Percentiles rank a stretch among this genome's conserved stretches.
These are phyloP conservation scores for Azemiops feae DNA, from an alignment of 2,113 vertebrate species.

Conservation along the genomic window DNA sequence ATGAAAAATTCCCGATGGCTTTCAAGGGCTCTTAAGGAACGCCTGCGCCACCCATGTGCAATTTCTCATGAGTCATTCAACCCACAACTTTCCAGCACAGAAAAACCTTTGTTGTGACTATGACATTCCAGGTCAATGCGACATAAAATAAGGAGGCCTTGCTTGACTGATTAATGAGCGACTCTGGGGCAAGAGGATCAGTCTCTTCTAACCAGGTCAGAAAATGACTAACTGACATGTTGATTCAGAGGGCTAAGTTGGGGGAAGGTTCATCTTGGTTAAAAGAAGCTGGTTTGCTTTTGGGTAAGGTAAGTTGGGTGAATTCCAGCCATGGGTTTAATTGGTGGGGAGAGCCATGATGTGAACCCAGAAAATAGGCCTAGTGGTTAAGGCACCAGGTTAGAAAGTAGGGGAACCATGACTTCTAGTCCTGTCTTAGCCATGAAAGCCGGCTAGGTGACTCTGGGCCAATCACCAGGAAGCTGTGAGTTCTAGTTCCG, in stretches of 20 bases:
- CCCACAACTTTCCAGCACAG: background rate
- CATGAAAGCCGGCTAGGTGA: too few relatives aligned
- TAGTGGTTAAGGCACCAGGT: background rate
- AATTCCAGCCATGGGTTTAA: background rate
- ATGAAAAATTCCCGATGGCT: background rate
- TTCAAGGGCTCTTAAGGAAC: background rate
- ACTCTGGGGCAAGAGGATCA: background rate
- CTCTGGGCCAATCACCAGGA: too few relatives aligned
- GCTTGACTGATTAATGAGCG: background rate
- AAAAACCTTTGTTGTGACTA: background rate
- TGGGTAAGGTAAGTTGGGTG: background rate
- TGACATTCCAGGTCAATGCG: background rate
- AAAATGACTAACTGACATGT: background rate
- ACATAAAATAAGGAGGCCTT: background rate
- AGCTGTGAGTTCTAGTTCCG: too few relatives aligned
- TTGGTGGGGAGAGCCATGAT: background rate
- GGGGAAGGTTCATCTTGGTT: background rate
- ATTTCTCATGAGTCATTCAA: background rate
- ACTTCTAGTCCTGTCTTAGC: too few relatives aligned
- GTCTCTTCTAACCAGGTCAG: background rate
- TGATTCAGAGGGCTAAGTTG: background rate
- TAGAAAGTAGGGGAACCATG: too few relatives aligned
- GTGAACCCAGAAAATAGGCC: background rate
- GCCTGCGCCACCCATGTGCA: background rate
- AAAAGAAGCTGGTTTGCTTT: background rate